These are phyloP conservation scores for Gobionotothen gibberifrons DNA, from an alignment of 2,797 vertebrate genomes.

Conservation along the genomic window DNA sequence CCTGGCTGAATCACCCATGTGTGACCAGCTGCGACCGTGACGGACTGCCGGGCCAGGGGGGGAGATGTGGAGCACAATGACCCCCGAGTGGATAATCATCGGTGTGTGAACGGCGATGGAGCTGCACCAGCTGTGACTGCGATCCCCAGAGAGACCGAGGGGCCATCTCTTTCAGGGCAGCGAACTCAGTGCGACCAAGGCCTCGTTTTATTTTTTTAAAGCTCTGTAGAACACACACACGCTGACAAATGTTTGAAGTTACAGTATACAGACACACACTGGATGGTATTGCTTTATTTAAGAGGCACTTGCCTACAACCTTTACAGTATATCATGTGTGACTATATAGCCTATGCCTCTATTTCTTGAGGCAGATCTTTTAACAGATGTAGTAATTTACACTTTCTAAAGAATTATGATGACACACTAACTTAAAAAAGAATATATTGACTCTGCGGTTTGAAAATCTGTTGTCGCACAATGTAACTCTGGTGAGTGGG, in stretches of 20 bases:
- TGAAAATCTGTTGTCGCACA: no score
- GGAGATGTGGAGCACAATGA: slow-evolving; percentile 58
- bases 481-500: no score
- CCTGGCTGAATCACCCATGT: slow-evolving; percentile 46
- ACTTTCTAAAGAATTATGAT: no score
- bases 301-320: slow-evolving; percentile 5
- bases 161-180: slow-evolving; percentile 34
- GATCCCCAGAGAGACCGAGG: slow-evolving; percentile 46
- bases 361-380: not conserved
- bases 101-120: slow-evolving; percentile 60
- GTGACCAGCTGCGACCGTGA: slow-evolving; percentile 63
- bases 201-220: slow-evolving; percentile 26
- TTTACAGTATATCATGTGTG: not conserved
- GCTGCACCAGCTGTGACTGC: slow-evolving; percentile 53
- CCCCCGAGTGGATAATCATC: slow-evolving; percentile 65
- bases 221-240: not conserved
- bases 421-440: no score
- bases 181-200: slow-evolving; percentile 38
- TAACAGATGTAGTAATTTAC: not conserved
- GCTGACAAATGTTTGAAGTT: slow-evolving; percentile 41
- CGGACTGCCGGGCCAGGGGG: slow-evolving; percentile 28
- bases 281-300: not conserved
- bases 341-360: no score
- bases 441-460: no score
- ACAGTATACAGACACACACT: not conserved